These are phyloP conservation scores for Drosophila ustulata DNA, from an alignment of 2,888 invertebrate genomes.

Conservation along the genomic window DNA sequence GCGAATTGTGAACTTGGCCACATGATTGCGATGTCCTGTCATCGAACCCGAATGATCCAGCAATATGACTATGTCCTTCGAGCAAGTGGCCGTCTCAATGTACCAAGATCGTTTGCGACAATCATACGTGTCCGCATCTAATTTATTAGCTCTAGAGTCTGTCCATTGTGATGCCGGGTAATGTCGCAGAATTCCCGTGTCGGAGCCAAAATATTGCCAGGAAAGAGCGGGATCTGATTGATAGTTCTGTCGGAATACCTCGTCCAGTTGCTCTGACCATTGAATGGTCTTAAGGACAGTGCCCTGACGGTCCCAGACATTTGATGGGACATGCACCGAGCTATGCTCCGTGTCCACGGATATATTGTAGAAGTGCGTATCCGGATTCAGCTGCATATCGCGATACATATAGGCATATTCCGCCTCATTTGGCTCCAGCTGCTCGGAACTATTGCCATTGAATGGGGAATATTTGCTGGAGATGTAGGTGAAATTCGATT, in stretches of 20 bases:
- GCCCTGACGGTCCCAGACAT: conserved; percentile 93
- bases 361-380: conserved; percentile 94
- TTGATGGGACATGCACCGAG: conserved; percentile 97
- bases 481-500: conserved; percentile 87
- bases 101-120: conserved; percentile 97
- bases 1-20: conserved; percentile 94
- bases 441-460: conserved; percentile 78
- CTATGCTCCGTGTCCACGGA: conserved; percentile 92
- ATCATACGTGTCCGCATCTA: conserved; percentile 93
- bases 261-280: conserved; percentile 95
- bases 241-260: conserved; percentile 93
- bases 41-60: conserved; percentile 98
- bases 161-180: conserved; percentile 94
- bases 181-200: conserved; percentile 95
- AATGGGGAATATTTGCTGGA: conserved; percentile 92
- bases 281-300: conserved; percentile 91
- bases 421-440: conserved; percentile 74
- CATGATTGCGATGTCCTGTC: conserved; percentile 92
- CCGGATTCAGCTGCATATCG: conserved; percentile 88
- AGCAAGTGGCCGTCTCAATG: conserved; percentile 98
- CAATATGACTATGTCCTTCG: conserved; percentile 98
- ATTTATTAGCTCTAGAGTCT: conserved; percentile 72
- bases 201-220: conserved; percentile 99
- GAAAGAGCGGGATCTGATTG: conserved; percentile 94
- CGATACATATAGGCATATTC: conserved; percentile 85